These are phyloP conservation scores for Nothobranchius furzeri DNA, from an alignment of 2,113 vertebrate genomes.

Conservation along the genomic window DNA sequence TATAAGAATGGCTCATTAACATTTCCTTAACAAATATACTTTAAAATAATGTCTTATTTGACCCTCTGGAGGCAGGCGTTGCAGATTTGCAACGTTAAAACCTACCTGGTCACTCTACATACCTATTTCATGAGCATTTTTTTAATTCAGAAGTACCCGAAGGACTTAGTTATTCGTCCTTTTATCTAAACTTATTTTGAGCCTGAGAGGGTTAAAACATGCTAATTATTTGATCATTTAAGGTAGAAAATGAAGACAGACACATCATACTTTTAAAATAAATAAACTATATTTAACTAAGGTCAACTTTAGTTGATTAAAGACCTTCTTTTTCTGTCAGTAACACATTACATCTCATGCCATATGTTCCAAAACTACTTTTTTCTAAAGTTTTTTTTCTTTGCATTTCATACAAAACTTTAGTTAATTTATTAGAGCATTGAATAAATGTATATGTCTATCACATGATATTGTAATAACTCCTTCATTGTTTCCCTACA, in stretches of 20 bases:
- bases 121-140: too few relatives aligned
- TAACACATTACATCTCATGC: slow-evolving; percentile 79
- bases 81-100: too few relatives aligned
- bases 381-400: slow-evolving; percentile 17
- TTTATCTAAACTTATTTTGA: too few relatives aligned
- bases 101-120: too few relatives aligned
- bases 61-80: too few relatives aligned
- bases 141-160: too few relatives aligned
- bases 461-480: slow-evolving; percentile 68
- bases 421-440: slow-evolving; percentile 71
- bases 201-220: too few relatives aligned
- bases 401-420: slow-evolving; percentile 65
- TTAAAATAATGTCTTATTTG: too few relatives aligned
- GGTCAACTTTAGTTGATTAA: slow-evolving; percentile 69
- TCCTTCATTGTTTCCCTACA: slow-evolving; percentile 69
- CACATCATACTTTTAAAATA: slow-evolving; percentile 75
- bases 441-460: slow-evolving; percentile 71
- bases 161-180: too few relatives aligned
- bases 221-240: too few relatives aligned
- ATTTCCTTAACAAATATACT: too few relatives aligned
- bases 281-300: slow-evolving; percentile 82
- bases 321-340: slow-evolving; percentile 69
- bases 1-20: too few relatives aligned
- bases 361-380: slow-evolving; percentile 69
- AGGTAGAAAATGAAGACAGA: slow-evolving; percentile 57